A percentile compares a stretch with the other conserved stretches of the same genome.
phyloP scores from a whole-genome alignment of 2,797 vertebrate genomes.

The Poliocrania exsul region DNA sequence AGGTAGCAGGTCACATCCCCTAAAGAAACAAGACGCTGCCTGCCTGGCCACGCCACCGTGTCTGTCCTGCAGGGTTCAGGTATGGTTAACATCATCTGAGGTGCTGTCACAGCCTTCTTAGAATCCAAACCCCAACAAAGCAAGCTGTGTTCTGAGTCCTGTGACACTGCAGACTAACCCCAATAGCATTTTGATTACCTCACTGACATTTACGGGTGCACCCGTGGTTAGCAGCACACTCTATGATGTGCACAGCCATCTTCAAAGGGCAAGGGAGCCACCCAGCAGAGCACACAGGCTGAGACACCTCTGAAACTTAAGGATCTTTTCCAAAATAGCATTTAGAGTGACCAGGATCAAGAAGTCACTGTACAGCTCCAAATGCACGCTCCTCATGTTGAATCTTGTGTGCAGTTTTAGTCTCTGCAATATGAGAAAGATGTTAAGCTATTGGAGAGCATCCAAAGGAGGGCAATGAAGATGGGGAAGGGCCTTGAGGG shows the following conservation, averaged over 20 bases:
- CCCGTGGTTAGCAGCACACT: fast-evolving
- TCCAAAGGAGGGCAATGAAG: neutral
- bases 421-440: neutral
- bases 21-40: fast-evolving
- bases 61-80: neutral
- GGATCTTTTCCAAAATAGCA: neutral
- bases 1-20: neutral
- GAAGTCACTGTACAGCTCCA: neutral
- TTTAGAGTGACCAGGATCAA: neutral
- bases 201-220: fast-evolving
- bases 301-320: neutral
- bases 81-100: neutral
- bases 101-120: neutral
- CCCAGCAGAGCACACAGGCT: neutral
- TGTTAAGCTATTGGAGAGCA: neutral
- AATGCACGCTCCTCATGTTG: neutral
- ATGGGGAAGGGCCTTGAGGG: neutral
- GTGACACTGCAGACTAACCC: neutral
- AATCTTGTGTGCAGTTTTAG: neutral
- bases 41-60: fast-evolving
- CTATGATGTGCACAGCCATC: neutral
- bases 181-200: neutral
- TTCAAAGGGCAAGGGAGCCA: fast-evolving
- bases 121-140: too few relatives aligned
- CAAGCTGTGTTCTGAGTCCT: neutral